Base-by-base conservation (phyloP, 2,888 invertebrate species). In the Lasioglossum oenotherae region DNA sequence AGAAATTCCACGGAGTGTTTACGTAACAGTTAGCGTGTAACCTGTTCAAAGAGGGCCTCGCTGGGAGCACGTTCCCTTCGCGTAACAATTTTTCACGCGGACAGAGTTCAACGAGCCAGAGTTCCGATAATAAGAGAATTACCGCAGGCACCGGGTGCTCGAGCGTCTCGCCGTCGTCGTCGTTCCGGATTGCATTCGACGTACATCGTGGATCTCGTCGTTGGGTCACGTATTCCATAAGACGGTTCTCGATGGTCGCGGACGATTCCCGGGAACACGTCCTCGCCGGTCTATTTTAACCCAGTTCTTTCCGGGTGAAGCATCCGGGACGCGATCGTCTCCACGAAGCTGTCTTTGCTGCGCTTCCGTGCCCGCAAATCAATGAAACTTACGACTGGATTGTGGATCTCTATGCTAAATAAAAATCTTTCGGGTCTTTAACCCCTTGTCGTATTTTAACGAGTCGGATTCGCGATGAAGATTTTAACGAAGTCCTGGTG, bases 51-150 rank as follows among this genome's bases (percentile, higher is more conserved):
- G 71, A 41, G n/a, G 12, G 38, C n/a, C 38, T 41, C 41, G 41
- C 41, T 14, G 23, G 41, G 12, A n/a, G 41, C 71, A 71, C 71
- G 71, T 71, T 41, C 71, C 71, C 41, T n/a, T 71, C 69, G 35
- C 31, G 75, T 69, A 53, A 46, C 79, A 44, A 82, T 79, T 82
- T 79, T 74, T 79, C 80, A 44, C 19, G 38, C 74, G n/a, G 49
- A 35, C 44, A 8, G 35, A 60, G 46, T n/a, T 60, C 74, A 46
- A 57, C 69, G 80, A 46, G 80, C n/a, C 57, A 38, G 38, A n/a
- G 78, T 67, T 71, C 64, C 44, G 53, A 76, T 79, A 79, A 73
- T 82, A 75, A 79, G 82, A 73, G 57, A 76, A 82, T 79, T 79
- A 53, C 49, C 31, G 41, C 69, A 16, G 35, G 49, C 76, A 69